Base-by-base conservation (phyloP, 2,797 vertebrate genomes). In the Okamejei kenojei region DNA sequence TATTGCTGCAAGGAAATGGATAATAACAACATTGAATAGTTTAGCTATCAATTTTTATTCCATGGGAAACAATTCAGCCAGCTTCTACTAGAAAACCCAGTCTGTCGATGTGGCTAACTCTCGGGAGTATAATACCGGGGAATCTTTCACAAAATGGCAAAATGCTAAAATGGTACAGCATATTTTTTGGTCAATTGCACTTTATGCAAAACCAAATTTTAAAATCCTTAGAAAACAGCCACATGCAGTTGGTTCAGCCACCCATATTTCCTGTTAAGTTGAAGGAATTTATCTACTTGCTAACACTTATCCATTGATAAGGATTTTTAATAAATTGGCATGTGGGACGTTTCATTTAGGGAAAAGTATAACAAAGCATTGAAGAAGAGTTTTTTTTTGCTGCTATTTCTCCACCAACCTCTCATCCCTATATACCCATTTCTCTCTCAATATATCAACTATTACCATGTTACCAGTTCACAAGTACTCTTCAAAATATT, bases 11-110 rank as follows among this genome's bases (percentile, higher is more conserved):
- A 13, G 29, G 54, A 86, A 13, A 29, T 88, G 84, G 29, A 65
- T 65, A 65, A 88, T 2, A 35, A 63, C 23, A 84, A 84, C 61
- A 13, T 35, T 88, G 13, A 32, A 17, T 17, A 32, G 11, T 68
- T 68, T 88, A 68, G 1, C 63, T 86, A 61, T 26, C 82, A 58
- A 88, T 88, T 88, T 88, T 88, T 32, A 65, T n/a, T 88, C 84
- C 1, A 15, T n/a, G 29, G 61, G 82, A 63, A 82, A 86, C 32
- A 15, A n/a, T 86, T 32, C 82, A 88, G 84, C 29, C n/a, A 88
- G 81, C 26, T 63, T 86, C 61, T 63, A 35, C 17, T 68, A 68
- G n/a, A 32, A 35, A 65, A n/a, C 1, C 32, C 61, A 88, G 17
- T 88, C 61, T 65, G 29, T 6, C 35, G 35, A 11, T 3, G 2